A percentile compares a stretch with the other conserved stretches of the same genome.
These are phyloP conservation scores for Crypturellus undulatus DNA, from an alignment of 2,113 vertebrate species.

Conservation along the genomic window DNA sequence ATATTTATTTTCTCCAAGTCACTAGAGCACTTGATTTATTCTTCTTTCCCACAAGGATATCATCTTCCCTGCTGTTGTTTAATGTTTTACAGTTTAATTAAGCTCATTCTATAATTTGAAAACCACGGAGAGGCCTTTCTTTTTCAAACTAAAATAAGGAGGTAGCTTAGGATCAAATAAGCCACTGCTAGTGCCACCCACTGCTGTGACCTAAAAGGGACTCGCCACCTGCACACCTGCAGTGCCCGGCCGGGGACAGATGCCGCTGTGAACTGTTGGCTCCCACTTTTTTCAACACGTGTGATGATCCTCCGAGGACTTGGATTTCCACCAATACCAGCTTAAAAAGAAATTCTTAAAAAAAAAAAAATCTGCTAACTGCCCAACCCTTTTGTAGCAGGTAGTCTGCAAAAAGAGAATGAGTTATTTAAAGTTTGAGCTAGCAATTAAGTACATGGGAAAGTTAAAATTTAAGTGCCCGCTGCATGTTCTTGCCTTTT, in stretches of 20 bases:
- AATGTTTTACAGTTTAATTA: conserved; percentile 76
- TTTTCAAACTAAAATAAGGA: conserved; percentile 50
- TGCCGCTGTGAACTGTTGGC: neutral
- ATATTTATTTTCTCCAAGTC: conserved; percentile 64
- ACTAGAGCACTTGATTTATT: conserved; percentile 33
- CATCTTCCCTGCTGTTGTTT: conserved; percentile 55
- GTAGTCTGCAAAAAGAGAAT: neutral
- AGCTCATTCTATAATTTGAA: conserved; percentile 62
- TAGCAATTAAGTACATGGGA: neutral
- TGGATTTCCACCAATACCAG: neutral
- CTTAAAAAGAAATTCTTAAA: neutral
- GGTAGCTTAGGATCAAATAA: conserved; percentile 63
- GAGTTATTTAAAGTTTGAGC: neutral
- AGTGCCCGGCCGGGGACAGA: neutral
- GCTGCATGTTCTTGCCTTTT: conserved; percentile 6
- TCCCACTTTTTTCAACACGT: neutral
- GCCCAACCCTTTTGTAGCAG: neutral
- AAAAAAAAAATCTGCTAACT: neutral
- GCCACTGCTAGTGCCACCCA: conserved; percentile 11
- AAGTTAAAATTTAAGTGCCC: neutral
- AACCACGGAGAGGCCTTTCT: conserved; percentile 42
- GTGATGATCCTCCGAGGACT: neutral
- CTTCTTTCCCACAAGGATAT: conserved; percentile 42
- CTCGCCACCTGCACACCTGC: conserved; percentile 39
- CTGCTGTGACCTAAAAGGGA: neutral